Evolutionary conservation across 2,113 vertebrate genomes (phyloP).

Genomic region (Maccullochella peelii): DNA sequence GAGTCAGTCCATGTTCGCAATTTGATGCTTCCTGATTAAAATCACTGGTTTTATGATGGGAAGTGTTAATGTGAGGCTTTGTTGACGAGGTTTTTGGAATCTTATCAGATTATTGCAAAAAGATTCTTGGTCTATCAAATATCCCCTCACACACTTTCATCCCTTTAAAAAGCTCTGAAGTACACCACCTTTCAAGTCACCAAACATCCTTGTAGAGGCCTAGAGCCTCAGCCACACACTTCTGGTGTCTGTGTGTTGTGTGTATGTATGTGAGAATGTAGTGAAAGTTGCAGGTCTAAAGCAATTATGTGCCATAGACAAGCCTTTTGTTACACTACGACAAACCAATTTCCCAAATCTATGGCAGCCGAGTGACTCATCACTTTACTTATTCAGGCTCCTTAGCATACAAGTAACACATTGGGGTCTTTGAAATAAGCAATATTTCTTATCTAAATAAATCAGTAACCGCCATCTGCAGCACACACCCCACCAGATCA

Average conservation of each 20-base stretch:
- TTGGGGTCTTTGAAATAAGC: constrained; percentile 48
- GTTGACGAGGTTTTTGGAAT: constrained; percentile 48
- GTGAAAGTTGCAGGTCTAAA: constrained; percentile 58
- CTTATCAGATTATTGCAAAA: constrained; percentile 35
- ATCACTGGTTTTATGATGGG: constrained; percentile 32
- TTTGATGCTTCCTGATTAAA: constrained; percentile 60
- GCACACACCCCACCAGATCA: constrained; percentile 30
- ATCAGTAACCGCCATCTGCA: constrained; percentile 65
- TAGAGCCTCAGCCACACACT: constrained; percentile 24
- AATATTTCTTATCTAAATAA: constrained; percentile 74
- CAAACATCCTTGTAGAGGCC: constrained; percentile 44
- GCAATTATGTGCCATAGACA: constrained; percentile 63
- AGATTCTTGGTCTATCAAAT: constrained; percentile 52
- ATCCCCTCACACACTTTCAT: constrained; percentile 38
- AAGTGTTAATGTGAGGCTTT: constrained; percentile 46
- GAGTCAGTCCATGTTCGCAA: constrained; percentile 44
- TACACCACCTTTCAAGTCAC: constrained; percentile 58
- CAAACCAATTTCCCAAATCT: constrained; percentile 81
- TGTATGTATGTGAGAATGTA: constrained; percentile 8
- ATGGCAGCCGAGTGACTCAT: constrained; percentile 72
- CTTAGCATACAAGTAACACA: constrained; percentile 65
- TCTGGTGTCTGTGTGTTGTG: constrained; percentile 9
- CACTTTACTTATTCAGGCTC: constrained; percentile 64
- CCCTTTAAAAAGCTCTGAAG: constrained; percentile 64
- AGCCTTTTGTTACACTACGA: constrained; percentile 73